Conservation (phyloP, 2,888 invertebrate genomes). For the Adelphocoris suturalis region DNA sequence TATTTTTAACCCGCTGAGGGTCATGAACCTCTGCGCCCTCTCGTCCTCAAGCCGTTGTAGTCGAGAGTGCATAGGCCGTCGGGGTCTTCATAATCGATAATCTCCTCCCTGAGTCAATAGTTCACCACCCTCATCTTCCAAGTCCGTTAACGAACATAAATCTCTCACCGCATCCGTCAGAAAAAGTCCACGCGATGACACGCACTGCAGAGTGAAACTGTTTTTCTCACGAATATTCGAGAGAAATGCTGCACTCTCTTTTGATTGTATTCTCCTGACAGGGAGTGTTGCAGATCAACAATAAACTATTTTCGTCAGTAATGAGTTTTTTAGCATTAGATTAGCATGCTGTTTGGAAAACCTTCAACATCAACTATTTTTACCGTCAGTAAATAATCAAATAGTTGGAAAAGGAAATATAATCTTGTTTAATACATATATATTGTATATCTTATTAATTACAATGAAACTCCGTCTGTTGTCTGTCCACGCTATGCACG, state of each 20-base stretch:
- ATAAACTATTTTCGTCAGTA: too few relatives aligned
- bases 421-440: too few relatives aligned
- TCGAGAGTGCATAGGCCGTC: conserved; percentile 18
- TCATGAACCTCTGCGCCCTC: conserved; percentile 15
- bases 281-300: neutral
- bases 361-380: neutral
- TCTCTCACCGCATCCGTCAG: conserved; percentile 34
- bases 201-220: neutral
- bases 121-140: conserved; percentile 17
- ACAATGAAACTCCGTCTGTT: too few relatives aligned
- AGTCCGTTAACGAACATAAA: conserved; percentile 39
- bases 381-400: too few relatives aligned
- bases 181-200: conserved; percentile 28
- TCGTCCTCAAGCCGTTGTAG: neutral
- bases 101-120: conserved; percentile 46
- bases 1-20: conserved; percentile 12
- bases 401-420: too few relatives aligned
- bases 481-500: too few relatives aligned
- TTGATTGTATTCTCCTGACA: too few relatives aligned
- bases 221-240: neutral
- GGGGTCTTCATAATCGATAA: conserved; percentile 35
- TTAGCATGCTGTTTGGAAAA: neutral
- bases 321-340: neutral
- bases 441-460: too few relatives aligned
- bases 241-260: neutral